Conservation (phyloP, 2,113 vertebrate species). For the Pedionomus torquatus region DNA sequence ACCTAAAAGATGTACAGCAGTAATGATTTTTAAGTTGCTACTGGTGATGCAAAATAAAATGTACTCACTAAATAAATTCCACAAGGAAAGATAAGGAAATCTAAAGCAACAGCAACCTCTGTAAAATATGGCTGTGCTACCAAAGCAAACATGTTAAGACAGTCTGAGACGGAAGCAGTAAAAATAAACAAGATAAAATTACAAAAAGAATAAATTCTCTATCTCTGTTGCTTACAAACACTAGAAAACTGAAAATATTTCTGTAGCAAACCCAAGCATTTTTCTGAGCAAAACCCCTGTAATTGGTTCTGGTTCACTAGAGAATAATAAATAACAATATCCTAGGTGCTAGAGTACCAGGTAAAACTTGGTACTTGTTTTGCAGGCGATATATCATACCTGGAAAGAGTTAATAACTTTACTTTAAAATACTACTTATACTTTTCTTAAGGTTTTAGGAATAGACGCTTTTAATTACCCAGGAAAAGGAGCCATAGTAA, state of each 20-base stretch:
- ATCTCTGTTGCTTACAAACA: neutral
- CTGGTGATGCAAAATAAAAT: constrained; percentile 32
- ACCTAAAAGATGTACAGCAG: constrained; percentile 24
- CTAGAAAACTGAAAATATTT: neutral
- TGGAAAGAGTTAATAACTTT: neutral
- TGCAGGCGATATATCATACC: neutral
- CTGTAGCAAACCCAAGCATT: neutral
- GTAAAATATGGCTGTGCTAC: neutral
- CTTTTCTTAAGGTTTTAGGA: neutral
- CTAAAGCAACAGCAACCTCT: neutral
- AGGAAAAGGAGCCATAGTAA: neutral
- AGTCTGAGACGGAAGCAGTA: neutral
- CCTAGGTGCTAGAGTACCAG: neutral
- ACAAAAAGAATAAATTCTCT: neutral
- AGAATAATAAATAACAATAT: neutral
- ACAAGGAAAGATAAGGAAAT: neutral
- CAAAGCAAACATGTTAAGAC: neutral
- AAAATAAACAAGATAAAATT: neutral
- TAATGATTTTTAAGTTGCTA: constrained; percentile 8
- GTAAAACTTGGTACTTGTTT: neutral
- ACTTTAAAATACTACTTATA: constrained; percentile 9
- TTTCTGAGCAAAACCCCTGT: neutral
- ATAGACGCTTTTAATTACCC: constrained; percentile 24
- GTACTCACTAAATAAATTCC: neutral
- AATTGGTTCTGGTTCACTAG: neutral